Evolutionary conservation across 35 echinoderm and acorn worm species (phyloP).

Genomic region (Apostichopus japonicus): DNA sequence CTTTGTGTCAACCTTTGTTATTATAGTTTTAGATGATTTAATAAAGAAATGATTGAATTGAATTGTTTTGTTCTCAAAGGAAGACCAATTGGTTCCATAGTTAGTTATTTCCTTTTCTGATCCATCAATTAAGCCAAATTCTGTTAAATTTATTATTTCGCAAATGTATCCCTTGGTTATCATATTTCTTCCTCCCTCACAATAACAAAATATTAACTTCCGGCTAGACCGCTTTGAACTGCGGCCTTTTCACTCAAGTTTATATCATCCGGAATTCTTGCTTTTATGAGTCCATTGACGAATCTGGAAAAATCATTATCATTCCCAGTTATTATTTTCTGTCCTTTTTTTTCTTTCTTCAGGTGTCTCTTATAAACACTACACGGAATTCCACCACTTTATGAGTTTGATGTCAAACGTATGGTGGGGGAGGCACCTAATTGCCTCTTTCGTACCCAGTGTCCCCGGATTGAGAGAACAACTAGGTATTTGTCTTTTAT

Average conservation of each 20-base stretch:
- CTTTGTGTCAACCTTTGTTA: not conserved
- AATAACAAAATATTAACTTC: not conserved
- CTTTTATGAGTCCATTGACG: slow-evolving; percentile 35
- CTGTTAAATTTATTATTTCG: not conserved
- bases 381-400: slow-evolving; percentile 83
- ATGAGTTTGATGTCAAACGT: slow-evolving; percentile 85
- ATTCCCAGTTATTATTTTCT: slow-evolving; percentile 27
- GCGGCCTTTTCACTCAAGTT: not conserved
- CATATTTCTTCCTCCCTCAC: not conserved
- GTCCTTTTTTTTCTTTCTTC: slow-evolving; percentile 28
- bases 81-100: not conserved
- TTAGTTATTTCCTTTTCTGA: not conserved
- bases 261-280: slow-evolving; percentile 15
- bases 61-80: not conserved
- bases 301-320: slow-evolving; percentile 10
- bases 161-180: not conserved
- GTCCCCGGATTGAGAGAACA: slow-evolving; percentile 83
- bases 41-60: not conserved
- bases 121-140: not conserved
- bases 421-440: slow-evolving; percentile 79
- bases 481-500: slow-evolving; percentile 58
- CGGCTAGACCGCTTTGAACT: not conserved
- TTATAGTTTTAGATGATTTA: not conserved
- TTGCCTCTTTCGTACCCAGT: slow-evolving; percentile 79
- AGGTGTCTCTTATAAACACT: slow-evolving; percentile 96